These are phyloP conservation scores for Iguana delicatissima DNA, from an alignment of 2,797 vertebrate genomes.

Conservation along the genomic window DNA sequence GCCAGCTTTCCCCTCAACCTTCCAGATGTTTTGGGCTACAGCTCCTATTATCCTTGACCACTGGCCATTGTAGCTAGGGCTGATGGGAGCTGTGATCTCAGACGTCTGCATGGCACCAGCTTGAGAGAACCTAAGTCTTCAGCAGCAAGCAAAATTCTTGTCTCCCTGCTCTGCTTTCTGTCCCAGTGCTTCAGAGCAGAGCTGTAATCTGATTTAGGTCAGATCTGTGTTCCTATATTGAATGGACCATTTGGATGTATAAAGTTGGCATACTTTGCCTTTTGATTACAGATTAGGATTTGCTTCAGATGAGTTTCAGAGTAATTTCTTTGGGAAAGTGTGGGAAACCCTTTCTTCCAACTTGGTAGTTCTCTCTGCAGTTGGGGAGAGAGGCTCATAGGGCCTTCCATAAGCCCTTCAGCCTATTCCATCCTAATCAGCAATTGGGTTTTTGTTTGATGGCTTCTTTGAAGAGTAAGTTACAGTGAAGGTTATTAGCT, in stretches of 20 bases:
- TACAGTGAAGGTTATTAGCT: neutral
- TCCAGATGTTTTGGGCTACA: neutral
- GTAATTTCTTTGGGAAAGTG: neutral
- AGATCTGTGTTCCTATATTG: neutral
- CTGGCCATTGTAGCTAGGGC: neutral
- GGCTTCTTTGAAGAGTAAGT: neutral
- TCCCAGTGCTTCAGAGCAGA: neutral
- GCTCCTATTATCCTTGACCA: neutral
- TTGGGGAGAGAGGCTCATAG: neutral
- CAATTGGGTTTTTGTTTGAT: neutral
- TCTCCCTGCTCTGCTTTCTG: too few species aligned
- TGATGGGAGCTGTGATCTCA: neutral
- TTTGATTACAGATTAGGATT: neutral
- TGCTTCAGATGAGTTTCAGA: slow-evolving; percentile 3
- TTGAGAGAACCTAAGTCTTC: neutral
- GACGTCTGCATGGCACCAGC: neutral
- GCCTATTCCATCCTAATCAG: neutral
- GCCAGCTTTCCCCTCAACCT: neutral
- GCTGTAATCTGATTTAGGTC: neutral
- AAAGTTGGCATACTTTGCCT: neutral
- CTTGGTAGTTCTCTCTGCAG: neutral
- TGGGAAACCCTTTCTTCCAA: neutral
- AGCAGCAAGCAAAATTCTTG: neutral
- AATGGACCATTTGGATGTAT: neutral
- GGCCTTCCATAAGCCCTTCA: neutral